A percentile compares a stretch with the other conserved stretches of the same genome.
phyloP scores from a whole-genome alignment of 2,888 invertebrate species.

The Osmoderma eremita region DNA sequence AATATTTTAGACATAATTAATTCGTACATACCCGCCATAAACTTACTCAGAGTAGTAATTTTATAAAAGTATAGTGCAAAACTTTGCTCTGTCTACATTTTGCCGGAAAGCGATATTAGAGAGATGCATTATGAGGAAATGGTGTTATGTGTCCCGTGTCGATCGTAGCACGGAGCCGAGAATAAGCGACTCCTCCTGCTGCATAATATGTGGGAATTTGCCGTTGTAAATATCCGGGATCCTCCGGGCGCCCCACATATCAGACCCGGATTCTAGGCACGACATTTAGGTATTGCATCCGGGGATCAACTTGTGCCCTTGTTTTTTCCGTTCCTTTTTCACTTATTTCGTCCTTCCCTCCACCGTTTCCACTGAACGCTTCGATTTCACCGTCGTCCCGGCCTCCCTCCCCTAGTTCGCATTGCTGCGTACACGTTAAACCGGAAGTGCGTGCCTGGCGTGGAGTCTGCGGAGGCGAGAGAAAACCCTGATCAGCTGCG shows the following conservation, averaged over 20 bases:
- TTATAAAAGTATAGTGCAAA: slow-evolving; percentile 40
- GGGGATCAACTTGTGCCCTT: slow-evolving; percentile 56
- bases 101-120: slow-evolving; percentile 39
- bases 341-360: slow-evolving; percentile 28
- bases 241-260: slow-evolving; percentile 57
- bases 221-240: slow-evolving; percentile 61
- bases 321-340: slow-evolving; percentile 26
- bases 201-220: slow-evolving; percentile 62
- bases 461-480: slow-evolving; percentile 29
- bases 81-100: slow-evolving; percentile 38
- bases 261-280: slow-evolving; percentile 58
- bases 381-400: slow-evolving; percentile 14
- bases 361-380: slow-evolving; percentile 10
- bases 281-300: slow-evolving; percentile 61
- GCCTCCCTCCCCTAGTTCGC: neutral
- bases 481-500: slow-evolving; percentile 41
- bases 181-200: slow-evolving; percentile 45
- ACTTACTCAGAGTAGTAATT: slow-evolving; percentile 23
- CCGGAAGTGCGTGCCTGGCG: slow-evolving; percentile 22
- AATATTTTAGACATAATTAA: slow-evolving; percentile 23
- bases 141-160: slow-evolving; percentile 44
- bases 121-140: slow-evolving; percentile 43
- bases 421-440: slow-evolving; percentile 2
- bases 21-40: slow-evolving; percentile 9
- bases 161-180: slow-evolving; percentile 42